A percentile compares a stretch with the other conserved stretches of the same genome.
phyloP scores from a whole-genome alignment of 2,888 invertebrate species.

The Chrysopilus asiliformis region DNA sequence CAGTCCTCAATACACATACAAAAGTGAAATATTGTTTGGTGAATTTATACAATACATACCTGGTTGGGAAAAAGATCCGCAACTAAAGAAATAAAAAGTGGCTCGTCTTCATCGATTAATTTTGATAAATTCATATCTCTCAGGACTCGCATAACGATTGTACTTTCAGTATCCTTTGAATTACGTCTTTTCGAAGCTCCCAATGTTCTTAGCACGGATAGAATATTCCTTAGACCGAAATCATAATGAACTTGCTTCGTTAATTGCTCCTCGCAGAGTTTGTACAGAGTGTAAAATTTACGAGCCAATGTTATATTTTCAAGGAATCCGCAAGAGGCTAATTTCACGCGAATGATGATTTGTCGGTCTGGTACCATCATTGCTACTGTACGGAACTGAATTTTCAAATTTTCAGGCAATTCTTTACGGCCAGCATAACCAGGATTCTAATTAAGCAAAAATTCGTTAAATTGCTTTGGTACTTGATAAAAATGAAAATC shows the following conservation, averaged over 20 bases:
- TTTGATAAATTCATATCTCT: slow-evolving; percentile 97
- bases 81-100: slow-evolving; percentile 90
- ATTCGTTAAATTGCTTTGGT: neutral
- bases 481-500: neutral
- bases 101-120: slow-evolving; percentile 93
- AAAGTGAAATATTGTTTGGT: too few species aligned
- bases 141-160: slow-evolving; percentile 93
- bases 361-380: slow-evolving; percentile 99
- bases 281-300: slow-evolving; percentile 93
- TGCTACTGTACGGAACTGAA: slow-evolving; percentile 93
- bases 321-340: slow-evolving; percentile 90
- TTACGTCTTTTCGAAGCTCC: slow-evolving; percentile 87
- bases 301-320: slow-evolving; percentile 90
- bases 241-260: slow-evolving; percentile 98
- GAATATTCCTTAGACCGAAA: slow-evolving; percentile 88
- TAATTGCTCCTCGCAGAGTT: slow-evolving; percentile 91
- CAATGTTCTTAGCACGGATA: slow-evolving; percentile 83
- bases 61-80: slow-evolving; percentile 94
- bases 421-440: slow-evolving; percentile 95
- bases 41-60: slow-evolving; percentile 18
- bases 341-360: slow-evolving; percentile 91
- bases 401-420: slow-evolving; percentile 91
- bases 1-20: too few species aligned
- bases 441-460: slow-evolving; percentile 56
- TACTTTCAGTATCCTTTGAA: slow-evolving; percentile 84